Evolutionary conservation across 2,113 vertebrate genomes (phyloP), one percentile per base, ranked within the genome.

Genomic region (Catagonus wagneri): DNA sequence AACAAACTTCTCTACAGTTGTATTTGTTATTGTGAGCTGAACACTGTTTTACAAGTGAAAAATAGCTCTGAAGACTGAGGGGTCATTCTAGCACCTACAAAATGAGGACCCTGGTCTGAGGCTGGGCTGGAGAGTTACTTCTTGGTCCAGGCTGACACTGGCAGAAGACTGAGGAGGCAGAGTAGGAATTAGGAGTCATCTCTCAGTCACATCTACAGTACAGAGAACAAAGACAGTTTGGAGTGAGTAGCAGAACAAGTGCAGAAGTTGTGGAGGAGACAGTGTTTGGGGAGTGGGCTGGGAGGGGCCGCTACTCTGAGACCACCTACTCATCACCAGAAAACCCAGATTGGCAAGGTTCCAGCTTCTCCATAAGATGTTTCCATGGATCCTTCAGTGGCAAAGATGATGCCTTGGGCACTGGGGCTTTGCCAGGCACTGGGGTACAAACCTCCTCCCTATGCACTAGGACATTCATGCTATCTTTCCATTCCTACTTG

Each of bases 1-100:
- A 95, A 93, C 50, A 90, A 34, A 86, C 90, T 86, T 93, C 22
- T 68, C 39, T 84, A 34, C 22, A 88, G 17, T 13, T 60, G 74
- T 61, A 61, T 75, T 56, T 83, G 63, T 79, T 88, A 25, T 74
- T 94, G 32, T 69, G 68, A 94, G 32, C n/a, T 63, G 32, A 89
- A 32, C 63, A 84, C 15, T 66, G 50, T n/a, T 68, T 61, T 4
- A 34, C 56, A 7, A 83, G 25, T 23, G 9, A 71, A 61, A 69
- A 74, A 66, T 44, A 56, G 2, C 6, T 56, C 14, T 25, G 61
- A 90, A 87, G 66, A 89, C 60, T 54, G 34, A 93, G n/a, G 60
- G 61, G 32, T 72, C 74, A 60, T 25, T 65, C 22, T 36, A 89
- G 36, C 16, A 15, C 56, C 69, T 9, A 54, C 74, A 63, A 32